Conservation (phyloP, 2,113 vertebrate species). For the Eulemur rufifrons region DNA sequence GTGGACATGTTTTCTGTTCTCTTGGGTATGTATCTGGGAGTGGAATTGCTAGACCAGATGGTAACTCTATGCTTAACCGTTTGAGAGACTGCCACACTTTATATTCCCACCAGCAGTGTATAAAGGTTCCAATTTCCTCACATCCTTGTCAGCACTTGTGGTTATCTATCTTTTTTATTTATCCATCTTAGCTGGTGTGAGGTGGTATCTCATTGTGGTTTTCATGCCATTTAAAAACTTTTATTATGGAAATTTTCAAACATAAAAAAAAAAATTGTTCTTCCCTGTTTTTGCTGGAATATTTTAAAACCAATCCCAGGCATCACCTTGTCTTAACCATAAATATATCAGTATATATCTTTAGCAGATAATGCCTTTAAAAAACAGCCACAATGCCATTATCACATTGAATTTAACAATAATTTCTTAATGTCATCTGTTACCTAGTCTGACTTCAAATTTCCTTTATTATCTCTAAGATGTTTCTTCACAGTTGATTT, state of each 20-base stretch:
- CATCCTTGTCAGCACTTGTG: background rate
- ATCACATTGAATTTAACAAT: background rate
- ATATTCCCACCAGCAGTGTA: background rate
- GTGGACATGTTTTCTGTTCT: constrained; percentile 1
- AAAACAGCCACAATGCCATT: background rate
- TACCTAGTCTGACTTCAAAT: background rate
- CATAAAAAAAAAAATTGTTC: background rate
- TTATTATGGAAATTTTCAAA: background rate
- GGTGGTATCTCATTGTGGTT: background rate
- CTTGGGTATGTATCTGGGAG: background rate
- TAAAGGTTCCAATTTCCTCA: background rate
- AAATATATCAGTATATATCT: background rate
- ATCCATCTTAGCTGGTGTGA: background rate
- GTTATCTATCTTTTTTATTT: background rate
- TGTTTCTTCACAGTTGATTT: background rate
- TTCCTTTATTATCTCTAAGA: constrained; percentile 8
- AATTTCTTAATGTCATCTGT: background rate
- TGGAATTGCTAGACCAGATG: background rate
- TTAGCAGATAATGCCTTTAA: background rate
- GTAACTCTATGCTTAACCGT: background rate
- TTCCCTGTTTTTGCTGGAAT: background rate
- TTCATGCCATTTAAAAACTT: background rate
- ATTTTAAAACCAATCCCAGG: background rate
- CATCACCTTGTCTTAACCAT: background rate
- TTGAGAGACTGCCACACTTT: constrained; percentile 1